A percentile compares a stretch with the other conserved stretches of the same genome.
These are phyloP conservation scores for Mastomys coucha DNA, from an alignment of 2,113 vertebrate genomes.

Conservation along the genomic window DNA sequence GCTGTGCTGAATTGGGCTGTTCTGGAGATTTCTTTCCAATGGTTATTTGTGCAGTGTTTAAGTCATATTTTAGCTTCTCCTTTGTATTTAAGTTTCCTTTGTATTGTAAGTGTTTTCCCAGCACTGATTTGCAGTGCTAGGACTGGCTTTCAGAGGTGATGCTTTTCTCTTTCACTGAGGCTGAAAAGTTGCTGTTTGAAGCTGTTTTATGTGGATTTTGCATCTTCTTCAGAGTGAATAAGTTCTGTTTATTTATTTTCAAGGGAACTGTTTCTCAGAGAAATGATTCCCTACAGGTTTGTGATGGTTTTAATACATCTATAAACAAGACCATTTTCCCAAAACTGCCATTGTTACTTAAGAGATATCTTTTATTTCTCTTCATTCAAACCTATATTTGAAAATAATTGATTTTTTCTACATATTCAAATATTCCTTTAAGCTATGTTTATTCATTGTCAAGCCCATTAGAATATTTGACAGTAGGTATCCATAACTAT, in stretches of 20 bases:
- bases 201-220: conserved; percentile 73
- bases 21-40: conserved; percentile 62
- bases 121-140: conserved; percentile 58
- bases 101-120: conserved; percentile 56
- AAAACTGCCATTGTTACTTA: conserved; percentile 67
- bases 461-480: conserved; percentile 56
- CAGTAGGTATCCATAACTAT: conserved; percentile 13
- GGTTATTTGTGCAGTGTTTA: conserved; percentile 29
- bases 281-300: conserved; percentile 72
- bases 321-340: conserved; percentile 57
- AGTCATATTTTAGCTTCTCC: conserved; percentile 45
- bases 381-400: conserved; percentile 67
- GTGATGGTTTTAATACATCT: conserved; percentile 72
- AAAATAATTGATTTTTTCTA: conserved; percentile 81
- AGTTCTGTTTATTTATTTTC: conserved; percentile 73
- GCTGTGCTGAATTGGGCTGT: conserved; percentile 37
- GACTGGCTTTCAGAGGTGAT: conserved; percentile 65
- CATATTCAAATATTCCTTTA: conserved; percentile 60
- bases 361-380: conserved; percentile 72
- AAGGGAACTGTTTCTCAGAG: conserved; percentile 72
- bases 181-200: conserved; percentile 74
- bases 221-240: conserved; percentile 57
- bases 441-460: conserved; percentile 55
- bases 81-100: conserved; percentile 62
- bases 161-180: conserved; percentile 71